These are phyloP conservation scores for Alviniconcha marisindica DNA, from an alignment of 1,140 invertebrate genomes.

Conservation along the genomic window DNA sequence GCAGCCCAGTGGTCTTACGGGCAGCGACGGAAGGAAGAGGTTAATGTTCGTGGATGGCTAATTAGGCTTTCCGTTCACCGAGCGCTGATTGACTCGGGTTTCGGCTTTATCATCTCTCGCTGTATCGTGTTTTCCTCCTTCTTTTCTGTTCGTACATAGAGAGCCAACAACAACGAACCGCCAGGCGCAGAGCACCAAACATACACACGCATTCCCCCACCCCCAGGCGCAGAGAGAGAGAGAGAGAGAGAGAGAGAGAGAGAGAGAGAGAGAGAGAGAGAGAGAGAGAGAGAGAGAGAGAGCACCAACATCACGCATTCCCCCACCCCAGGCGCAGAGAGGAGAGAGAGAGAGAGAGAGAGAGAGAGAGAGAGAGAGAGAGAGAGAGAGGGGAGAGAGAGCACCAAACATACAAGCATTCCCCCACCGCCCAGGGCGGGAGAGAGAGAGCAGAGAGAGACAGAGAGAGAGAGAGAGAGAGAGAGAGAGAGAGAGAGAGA, in stretches of 20 bases:
- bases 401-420: background rate
- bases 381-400: background rate
- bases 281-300: background rate
- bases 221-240: background rate
- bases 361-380: background rate
- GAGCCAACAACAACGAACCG: background rate
- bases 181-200: background rate
- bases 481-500: slow-evolving; percentile 16
- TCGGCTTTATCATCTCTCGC: too few species aligned
- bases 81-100: too few species aligned
- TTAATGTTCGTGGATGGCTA: too few species aligned
- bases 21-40: too few species aligned
- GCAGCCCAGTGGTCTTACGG: too few species aligned
- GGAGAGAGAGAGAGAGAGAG: slow-evolving; percentile 9
- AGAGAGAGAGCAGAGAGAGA: slow-evolving; percentile 36
- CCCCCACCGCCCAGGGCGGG: slow-evolving; percentile 7
- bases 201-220: background rate
- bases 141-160: too few species aligned
- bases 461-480: slow-evolving; percentile 34
- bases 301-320: background rate
- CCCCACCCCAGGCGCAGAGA: slow-evolving; percentile 2
- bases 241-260: background rate
- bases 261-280: background rate
- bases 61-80: too few species aligned
- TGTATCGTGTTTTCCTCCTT: too few species aligned